These are phyloP conservation scores for Melanotaenia boesemani DNA, from an alignment of 2,797 vertebrate species.

Conservation along the genomic window DNA sequence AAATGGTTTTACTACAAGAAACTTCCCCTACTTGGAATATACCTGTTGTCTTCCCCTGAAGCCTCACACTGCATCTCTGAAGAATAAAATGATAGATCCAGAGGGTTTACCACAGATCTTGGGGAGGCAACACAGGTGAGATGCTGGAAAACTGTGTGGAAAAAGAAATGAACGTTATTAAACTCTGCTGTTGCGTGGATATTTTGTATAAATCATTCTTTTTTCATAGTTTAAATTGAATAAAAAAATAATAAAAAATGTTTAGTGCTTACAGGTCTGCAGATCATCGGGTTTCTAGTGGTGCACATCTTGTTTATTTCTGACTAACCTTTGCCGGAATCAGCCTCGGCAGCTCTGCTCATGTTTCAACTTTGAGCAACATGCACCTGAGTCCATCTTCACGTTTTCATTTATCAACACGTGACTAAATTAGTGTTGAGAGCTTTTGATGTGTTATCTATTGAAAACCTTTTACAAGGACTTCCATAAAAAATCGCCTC, in stretches of 20 bases:
- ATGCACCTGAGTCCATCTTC: slow-evolving; percentile 20
- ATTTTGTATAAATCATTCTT: not conserved
- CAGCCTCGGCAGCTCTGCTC: slow-evolving; percentile 33
- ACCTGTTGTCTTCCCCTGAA: slow-evolving; percentile 79
- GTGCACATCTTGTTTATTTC: slow-evolving; percentile 33
- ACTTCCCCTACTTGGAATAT: slow-evolving; percentile 78
- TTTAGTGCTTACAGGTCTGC: slow-evolving; percentile 5
- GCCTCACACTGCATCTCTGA: slow-evolving; percentile 79
- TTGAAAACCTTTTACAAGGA: slow-evolving; percentile 10
- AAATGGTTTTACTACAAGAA: slow-evolving; percentile 84
- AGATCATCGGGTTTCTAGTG: slow-evolving; percentile 24
- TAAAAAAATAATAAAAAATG: slow-evolving; percentile 41
- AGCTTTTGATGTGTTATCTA: slow-evolving; percentile 26
- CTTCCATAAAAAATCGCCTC: not conserved
- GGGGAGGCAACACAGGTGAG: slow-evolving; percentile 83
- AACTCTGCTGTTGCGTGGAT: slow-evolving; percentile 13
- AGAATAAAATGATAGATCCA: slow-evolving; percentile 82
- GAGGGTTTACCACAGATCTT: slow-evolving; percentile 82
- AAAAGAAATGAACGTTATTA: slow-evolving; percentile 26
- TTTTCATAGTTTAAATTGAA: slow-evolving; percentile 5
- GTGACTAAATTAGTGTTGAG: slow-evolving; percentile 25
- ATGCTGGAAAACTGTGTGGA: slow-evolving; percentile 57
- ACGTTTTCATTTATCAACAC: slow-evolving; percentile 35
- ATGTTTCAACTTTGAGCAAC: slow-evolving; percentile 48
- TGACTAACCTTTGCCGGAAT: slow-evolving; percentile 42